These are phyloP conservation scores for Lasioglossum baleicum DNA, from an alignment of 1,140 invertebrate genomes.

Conservation along the genomic window DNA sequence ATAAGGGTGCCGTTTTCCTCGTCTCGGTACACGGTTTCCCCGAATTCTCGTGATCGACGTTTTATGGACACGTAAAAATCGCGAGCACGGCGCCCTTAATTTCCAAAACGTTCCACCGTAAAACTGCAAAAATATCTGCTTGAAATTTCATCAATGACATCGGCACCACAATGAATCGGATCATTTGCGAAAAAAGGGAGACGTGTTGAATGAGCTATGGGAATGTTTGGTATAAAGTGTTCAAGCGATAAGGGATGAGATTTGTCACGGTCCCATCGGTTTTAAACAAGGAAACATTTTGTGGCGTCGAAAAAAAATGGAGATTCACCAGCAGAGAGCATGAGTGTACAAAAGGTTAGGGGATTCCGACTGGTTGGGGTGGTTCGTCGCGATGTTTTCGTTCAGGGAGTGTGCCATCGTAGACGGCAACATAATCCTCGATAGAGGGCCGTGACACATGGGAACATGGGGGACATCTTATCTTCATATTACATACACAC, in stretches of 20 bases:
- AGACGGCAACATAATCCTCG: slow-evolving; percentile 75
- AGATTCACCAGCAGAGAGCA: slow-evolving; percentile 25
- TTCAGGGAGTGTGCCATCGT: slow-evolving; percentile 65
- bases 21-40: not conserved
- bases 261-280: no score
- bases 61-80: slow-evolving; percentile 7
- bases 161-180: no score
- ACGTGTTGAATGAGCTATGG: no score
- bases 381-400: slow-evolving; percentile 73
- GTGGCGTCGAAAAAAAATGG: slow-evolving; percentile 11
- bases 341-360: slow-evolving; percentile 58
- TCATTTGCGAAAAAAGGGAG: no score
- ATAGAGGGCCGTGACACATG: slow-evolving; percentile 72
- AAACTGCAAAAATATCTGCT: no score
- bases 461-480: slow-evolving; percentile 76
- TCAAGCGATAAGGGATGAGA: no score
- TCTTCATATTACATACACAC: slow-evolving; percentile 75
- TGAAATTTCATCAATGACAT: no score
- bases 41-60: not conserved
- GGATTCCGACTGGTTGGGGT: slow-evolving; percentile 60
- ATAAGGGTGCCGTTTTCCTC: slow-evolving; percentile 58
- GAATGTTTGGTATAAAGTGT: no score
- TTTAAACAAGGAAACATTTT: not conserved
- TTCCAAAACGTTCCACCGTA: not conserved
- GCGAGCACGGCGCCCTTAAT: not conserved